These are phyloP conservation scores for Pogonophryne albipinna DNA, from an alignment of 2,797 vertebrate genomes.

Conservation along the genomic window DNA sequence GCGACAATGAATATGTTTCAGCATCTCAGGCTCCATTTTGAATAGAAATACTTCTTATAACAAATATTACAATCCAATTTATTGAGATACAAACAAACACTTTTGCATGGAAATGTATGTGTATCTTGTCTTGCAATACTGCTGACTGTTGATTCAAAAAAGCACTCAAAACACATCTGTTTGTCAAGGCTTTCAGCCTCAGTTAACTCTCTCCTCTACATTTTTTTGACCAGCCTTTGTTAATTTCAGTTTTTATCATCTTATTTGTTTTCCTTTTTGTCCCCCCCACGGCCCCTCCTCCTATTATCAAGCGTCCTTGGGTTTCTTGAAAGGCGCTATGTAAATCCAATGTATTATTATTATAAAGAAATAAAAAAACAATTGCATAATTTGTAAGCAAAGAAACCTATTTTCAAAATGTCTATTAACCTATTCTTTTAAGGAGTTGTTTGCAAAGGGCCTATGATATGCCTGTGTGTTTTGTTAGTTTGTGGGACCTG, in stretches of 20 bases:
- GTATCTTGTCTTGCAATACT: background rate
- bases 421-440: background rate
- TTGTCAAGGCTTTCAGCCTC: too few species aligned
- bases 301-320: too few species aligned
- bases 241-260: too few species aligned
- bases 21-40: background rate
- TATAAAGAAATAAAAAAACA: background rate
- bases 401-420: background rate
- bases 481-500: slow-evolving; percentile 5
- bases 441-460: background rate
- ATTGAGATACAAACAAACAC: background rate
- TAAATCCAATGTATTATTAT: too few species aligned
- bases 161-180: too few species aligned
- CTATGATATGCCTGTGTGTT: background rate
- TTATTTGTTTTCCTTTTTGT: too few species aligned
- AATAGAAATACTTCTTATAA: background rate
- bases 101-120: background rate
- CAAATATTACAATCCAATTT: background rate
- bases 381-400: background rate
- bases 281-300: too few species aligned
- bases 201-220: too few species aligned
- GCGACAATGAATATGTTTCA: background rate
- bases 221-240: too few species aligned
- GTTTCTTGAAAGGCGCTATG: too few species aligned
- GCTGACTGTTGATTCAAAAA: too few species aligned